Conservation (phyloP, 2,797 vertebrate species). For the Chloroceryle inda region DNA sequence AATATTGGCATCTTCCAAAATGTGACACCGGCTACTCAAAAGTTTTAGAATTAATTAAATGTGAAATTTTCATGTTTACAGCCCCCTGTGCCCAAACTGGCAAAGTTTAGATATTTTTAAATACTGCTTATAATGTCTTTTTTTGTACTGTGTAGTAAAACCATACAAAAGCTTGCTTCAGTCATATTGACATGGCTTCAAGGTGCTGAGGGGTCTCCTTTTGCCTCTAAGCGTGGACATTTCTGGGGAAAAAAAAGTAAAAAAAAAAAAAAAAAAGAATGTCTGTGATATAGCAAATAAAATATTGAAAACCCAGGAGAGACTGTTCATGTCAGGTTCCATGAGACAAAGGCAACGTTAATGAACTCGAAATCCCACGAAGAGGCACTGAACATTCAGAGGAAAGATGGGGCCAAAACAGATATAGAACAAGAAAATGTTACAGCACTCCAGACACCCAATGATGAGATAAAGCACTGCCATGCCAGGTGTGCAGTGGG, state of each 20-base stretch:
- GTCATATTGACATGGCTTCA: background rate
- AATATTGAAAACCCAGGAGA: background rate
- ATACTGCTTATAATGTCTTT: background rate
- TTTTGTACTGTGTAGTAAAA: background rate
- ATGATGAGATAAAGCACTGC: background rate
- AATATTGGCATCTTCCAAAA: background rate
- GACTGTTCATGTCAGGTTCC: background rate
- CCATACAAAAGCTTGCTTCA: background rate
- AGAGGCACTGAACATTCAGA: background rate
- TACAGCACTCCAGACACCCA: background rate
- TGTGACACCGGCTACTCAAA: background rate
- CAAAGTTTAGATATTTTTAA: background rate
- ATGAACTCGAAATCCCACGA: background rate
- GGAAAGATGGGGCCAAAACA: accelerated
- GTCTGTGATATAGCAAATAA: background rate
- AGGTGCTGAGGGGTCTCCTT: background rate
- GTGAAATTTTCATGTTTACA: background rate
- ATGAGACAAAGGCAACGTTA: background rate
- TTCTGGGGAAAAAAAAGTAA: accelerated
- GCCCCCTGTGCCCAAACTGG: background rate
- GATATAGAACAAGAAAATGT: background rate
- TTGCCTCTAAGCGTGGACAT: background rate
- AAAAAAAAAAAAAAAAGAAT: too few species aligned
- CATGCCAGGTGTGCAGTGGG: background rate
- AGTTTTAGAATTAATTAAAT: background rate